These are phyloP conservation scores for Marmota flaviventris DNA, from an alignment of 2,113 vertebrate species.

Conservation along the genomic window DNA sequence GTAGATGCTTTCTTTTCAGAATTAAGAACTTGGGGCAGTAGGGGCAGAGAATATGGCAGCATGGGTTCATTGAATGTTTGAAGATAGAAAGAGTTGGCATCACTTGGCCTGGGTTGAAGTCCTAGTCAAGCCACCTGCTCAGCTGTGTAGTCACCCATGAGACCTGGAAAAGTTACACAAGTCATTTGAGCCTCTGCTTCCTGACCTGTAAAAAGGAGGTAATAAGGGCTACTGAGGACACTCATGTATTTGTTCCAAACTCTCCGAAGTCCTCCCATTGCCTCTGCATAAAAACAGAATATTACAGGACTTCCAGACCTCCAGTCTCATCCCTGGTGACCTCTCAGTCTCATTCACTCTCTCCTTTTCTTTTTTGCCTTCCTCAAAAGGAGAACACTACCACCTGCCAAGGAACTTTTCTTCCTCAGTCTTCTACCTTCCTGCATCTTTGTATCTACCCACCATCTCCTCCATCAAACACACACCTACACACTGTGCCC, in stretches of 20 bases:
- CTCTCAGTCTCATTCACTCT: not conserved
- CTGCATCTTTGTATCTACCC: not conserved
- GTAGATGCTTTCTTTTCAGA: conserved; percentile 2
- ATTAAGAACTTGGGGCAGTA: not conserved
- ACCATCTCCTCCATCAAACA: not conserved
- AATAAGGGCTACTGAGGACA: not conserved
- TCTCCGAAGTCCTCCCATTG: not conserved
- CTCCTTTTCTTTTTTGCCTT: not conserved
- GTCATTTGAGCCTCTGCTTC: not conserved
- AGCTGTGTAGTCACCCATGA: not conserved
- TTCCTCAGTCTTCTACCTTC: not conserved
- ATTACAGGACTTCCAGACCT: not conserved
- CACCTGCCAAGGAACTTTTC: not conserved
- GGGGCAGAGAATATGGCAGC: not conserved
- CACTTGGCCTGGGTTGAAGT: not conserved
- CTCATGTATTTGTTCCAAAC: not conserved
- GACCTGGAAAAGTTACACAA: not conserved
- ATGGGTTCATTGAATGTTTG: not conserved
- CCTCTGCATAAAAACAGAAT: not conserved
- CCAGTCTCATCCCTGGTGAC: not conserved
- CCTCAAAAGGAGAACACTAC: not conserved
- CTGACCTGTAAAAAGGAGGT: not conserved
- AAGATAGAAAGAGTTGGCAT: not conserved
- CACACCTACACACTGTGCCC: not conserved
- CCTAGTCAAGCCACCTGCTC: too few relatives aligned